Percentiles rank a stretch among this genome's conserved stretches.
These are phyloP conservation scores for Diceros bicornis DNA, from an alignment of 2,797 vertebrate species.

Conservation along the genomic window DNA sequence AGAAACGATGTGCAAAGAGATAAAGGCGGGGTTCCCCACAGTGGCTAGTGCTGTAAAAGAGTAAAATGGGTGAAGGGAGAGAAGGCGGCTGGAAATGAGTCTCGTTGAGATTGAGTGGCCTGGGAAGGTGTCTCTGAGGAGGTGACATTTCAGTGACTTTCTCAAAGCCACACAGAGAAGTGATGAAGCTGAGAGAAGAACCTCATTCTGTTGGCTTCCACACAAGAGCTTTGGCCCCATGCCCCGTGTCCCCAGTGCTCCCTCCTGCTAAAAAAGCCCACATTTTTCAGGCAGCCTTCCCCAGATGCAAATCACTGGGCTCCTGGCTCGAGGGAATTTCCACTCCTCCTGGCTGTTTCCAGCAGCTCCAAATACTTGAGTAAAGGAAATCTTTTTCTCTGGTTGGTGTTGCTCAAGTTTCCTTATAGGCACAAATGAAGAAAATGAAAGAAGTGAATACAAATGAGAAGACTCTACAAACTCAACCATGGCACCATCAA, in stretches of 20 bases:
- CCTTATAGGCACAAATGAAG: neutral
- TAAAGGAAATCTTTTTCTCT: neutral
- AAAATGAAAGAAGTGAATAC: neutral
- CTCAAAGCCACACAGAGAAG: neutral
- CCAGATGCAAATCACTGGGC: neutral
- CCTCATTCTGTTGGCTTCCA: neutral
- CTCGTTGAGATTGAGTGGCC: neutral
- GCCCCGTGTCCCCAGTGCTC: neutral
- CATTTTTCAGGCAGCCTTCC: neutral
- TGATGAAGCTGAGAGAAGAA: neutral
- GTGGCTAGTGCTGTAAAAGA: neutral
- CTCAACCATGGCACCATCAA: rapidly evolving
- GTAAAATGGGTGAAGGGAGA: neutral
- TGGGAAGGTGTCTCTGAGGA: neutral
- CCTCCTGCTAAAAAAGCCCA: neutral
- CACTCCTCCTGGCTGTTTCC: neutral
- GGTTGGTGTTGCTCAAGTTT: neutral
- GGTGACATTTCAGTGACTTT: neutral
- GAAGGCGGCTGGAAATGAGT: neutral
- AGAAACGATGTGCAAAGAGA: neutral
- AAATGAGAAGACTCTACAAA: neutral
- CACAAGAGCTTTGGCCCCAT: neutral
- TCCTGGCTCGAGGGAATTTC: neutral
- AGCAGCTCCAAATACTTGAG: neutral
- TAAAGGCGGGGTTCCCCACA: neutral